phyloP scores from a whole-genome alignment of 2,797 vertebrate genomes.

The Platalea minor region DNA sequence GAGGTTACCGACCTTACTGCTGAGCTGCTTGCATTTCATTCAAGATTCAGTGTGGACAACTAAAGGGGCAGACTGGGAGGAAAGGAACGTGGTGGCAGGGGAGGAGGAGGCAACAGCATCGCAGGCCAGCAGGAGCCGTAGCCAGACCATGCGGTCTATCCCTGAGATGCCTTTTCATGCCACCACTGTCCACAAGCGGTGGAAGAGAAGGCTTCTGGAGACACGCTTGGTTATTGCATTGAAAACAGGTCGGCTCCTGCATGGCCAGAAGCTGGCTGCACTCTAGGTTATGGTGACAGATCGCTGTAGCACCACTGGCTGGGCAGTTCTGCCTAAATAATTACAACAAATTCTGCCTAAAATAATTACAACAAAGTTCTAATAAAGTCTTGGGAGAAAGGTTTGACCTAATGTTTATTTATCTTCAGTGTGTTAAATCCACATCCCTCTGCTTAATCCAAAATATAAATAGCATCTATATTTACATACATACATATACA shows the following conservation, averaged over 20 bases:
- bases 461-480: neutral
- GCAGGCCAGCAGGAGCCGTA: fast-evolving
- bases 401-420: neutral
- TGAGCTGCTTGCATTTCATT: neutral
- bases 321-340: neutral
- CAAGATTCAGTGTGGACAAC: neutral
- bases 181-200: neutral
- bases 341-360: neutral
- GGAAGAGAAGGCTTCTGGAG: neutral
- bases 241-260: neutral
- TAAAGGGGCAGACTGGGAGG: neutral
- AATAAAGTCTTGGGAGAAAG: neutral
- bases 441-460: neutral
- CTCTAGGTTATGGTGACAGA: neutral
- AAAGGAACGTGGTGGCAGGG: neutral
- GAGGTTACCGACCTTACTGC: neutral
- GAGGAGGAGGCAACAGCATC: neutral
- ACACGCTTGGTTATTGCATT: neutral
- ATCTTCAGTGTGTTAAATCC: neutral
- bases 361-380: neutral
- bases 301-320: neutral
- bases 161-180: neutral
- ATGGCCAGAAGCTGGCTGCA: neutral
- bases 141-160: neutral
- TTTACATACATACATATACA: neutral